These are phyloP conservation scores for Apostichopus leukothele DNA, from an alignment of 53 echinoderm and acorn worm genomes.

Conservation along the genomic window DNA sequence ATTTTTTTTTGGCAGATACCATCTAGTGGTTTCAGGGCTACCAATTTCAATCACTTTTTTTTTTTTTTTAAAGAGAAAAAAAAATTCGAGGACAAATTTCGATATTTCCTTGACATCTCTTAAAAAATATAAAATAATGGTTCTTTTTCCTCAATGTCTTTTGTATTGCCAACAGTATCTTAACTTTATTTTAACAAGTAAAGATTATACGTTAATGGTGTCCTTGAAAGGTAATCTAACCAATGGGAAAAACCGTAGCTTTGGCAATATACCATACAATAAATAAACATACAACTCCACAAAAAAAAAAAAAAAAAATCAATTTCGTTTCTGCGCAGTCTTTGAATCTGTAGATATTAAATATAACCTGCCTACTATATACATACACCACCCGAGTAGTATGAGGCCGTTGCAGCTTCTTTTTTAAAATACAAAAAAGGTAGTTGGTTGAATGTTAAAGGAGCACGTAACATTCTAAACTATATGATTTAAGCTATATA, in stretches of 20 bases:
- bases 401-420: too few relatives aligned
- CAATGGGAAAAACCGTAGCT: background rate
- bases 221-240: slow-evolving; percentile 18
- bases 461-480: too few relatives aligned
- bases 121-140: slow-evolving; percentile 23
- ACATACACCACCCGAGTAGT: too few relatives aligned
- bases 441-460: too few relatives aligned
- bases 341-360: too few relatives aligned
- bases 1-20: background rate
- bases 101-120: slow-evolving; percentile 39
- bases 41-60: slow-evolving; percentile 3
- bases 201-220: slow-evolving; percentile 17
- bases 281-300: too few relatives aligned
- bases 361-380: too few relatives aligned
- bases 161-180: background rate
- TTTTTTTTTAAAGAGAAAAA: background rate
- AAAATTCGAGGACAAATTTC: slow-evolving; percentile 28
- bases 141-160: background rate
- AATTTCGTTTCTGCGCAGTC: too few relatives aligned
- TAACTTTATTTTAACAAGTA: background rate
- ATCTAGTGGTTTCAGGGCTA: slow-evolving; percentile 19
- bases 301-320: too few relatives aligned
- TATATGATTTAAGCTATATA: too few relatives aligned
- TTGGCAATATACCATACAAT: too few relatives aligned
- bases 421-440: too few relatives aligned